A percentile compares a stretch with the other conserved stretches of the same genome.
Conservation (phyloP, 2,888 invertebrate genomes). For the Cyclophora punctaria region DNA sequence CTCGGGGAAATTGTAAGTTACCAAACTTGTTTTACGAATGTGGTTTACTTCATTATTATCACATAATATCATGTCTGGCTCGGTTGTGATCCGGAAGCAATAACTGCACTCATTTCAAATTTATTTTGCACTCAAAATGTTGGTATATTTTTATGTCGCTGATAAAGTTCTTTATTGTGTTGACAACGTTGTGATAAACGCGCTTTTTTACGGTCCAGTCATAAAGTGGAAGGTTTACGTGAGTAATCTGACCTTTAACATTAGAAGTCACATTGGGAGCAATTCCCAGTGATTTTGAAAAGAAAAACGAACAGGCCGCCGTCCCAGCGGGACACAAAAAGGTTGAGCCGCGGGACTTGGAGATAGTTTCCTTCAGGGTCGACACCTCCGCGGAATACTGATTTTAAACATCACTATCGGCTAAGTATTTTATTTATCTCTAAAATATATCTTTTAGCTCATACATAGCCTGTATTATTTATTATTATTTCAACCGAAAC, state of each 20-base stretch:
- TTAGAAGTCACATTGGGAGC: slow-evolving; percentile 33
- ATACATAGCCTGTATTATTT: too few relatives aligned
- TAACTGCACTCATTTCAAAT: slow-evolving; percentile 23
- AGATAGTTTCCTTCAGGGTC: slow-evolving; percentile 8
- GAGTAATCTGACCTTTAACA: slow-evolving; percentile 53
- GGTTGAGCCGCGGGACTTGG: slow-evolving; percentile 12
- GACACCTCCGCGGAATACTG: too few relatives aligned
- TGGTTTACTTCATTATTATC: slow-evolving; percentile 26
- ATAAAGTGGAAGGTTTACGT: slow-evolving; percentile 44
- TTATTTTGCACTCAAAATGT: not conserved
- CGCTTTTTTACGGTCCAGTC: slow-evolving; percentile 42
- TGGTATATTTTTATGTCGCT: slow-evolving; percentile 19
- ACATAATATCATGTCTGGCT: slow-evolving; percentile 5
- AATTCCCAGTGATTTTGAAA: slow-evolving; percentile 34
- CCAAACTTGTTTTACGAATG: slow-evolving; percentile 42
- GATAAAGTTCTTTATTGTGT: slow-evolving; percentile 40
- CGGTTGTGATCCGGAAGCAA: too few relatives aligned
- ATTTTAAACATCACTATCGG: too few relatives aligned
- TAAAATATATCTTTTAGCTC: too few relatives aligned
- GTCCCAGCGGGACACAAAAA: slow-evolving; percentile 14
- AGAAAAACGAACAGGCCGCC: slow-evolving; percentile 29
- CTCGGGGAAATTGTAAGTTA: slow-evolving; percentile 46
- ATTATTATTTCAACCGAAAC: not conserved
- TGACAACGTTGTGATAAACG: slow-evolving; percentile 41
- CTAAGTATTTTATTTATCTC: too few relatives aligned